A percentile compares a stretch with the other conserved stretches of the same genome.
These are phyloP conservation scores for Gambusia yucatana DNA, from an alignment of 2,797 vertebrate genomes.

Conservation along the genomic window DNA sequence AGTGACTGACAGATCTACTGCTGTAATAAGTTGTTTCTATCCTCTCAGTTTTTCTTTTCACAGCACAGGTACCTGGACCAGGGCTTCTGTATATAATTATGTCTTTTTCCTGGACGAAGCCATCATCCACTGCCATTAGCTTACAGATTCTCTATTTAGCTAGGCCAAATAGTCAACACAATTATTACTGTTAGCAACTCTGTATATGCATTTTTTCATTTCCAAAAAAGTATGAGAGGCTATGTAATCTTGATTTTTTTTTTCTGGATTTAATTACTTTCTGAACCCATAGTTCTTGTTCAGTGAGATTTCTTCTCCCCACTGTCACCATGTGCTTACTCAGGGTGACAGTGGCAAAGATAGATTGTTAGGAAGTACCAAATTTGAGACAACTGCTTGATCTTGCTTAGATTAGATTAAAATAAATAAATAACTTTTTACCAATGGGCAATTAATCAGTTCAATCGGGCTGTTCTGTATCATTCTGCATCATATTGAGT, in stretches of 20 bases:
- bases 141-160: not conserved
- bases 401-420: not conserved
- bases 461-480: not conserved
- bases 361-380: not conserved
- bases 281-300: not conserved
- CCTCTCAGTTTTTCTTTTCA: not conserved
- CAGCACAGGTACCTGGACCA: not conserved
- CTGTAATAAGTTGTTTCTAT: not conserved
- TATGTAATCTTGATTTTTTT: not conserved
- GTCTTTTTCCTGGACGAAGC: not conserved
- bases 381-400: not conserved
- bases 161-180: not conserved
- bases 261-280: not conserved
- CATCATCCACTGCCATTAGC: not conserved
- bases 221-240: not conserved
- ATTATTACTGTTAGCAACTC: not conserved
- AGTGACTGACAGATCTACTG: not conserved
- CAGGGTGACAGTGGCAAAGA: not conserved
- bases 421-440: not conserved
- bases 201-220: not conserved
- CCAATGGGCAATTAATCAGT: not conserved
- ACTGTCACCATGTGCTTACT: not conserved
- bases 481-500: not conserved
- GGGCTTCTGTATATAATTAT: not conserved
- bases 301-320: not conserved